phyloP scores from a whole-genome alignment of 1,140 invertebrate genomes.

The Papilio glaucus region DNA sequence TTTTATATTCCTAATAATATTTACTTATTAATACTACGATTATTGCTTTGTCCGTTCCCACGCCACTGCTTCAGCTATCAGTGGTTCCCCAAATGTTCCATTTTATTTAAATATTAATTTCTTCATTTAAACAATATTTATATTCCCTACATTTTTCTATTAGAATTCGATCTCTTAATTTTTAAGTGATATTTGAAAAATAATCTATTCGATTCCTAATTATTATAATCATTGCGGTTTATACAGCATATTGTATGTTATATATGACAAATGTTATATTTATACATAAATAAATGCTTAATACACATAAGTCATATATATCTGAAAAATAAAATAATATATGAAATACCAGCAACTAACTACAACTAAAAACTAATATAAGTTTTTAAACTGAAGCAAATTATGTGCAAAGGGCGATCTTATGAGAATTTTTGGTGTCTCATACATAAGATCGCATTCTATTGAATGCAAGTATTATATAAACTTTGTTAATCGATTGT shows the following conservation, averaged over 20 bases:
- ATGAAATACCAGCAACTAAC: background rate
- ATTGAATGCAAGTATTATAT: background rate
- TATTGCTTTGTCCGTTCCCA: background rate
- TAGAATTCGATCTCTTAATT: no score
- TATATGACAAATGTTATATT: no score
- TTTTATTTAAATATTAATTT: no score
- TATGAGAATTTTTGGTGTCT: background rate
- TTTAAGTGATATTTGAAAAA: background rate
- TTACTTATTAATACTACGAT: background rate
- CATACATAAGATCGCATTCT: background rate
- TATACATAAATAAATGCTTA: background rate
- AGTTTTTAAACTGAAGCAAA: background rate
- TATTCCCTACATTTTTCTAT: no score
- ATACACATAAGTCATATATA: background rate
- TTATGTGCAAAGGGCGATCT: slow-evolving; percentile 1
- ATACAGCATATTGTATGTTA: no score
- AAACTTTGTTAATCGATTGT: background rate
- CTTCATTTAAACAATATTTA: background rate
- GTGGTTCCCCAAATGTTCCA: background rate
- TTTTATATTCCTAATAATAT: background rate
- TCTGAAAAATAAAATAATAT: background rate
- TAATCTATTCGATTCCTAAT: background rate
- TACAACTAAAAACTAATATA: background rate
- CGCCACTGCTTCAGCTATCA: background rate
- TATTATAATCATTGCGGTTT: no score